These are phyloP conservation scores for Coelopa pilipes DNA, from an alignment of 2,888 invertebrate species.

Conservation along the genomic window DNA sequence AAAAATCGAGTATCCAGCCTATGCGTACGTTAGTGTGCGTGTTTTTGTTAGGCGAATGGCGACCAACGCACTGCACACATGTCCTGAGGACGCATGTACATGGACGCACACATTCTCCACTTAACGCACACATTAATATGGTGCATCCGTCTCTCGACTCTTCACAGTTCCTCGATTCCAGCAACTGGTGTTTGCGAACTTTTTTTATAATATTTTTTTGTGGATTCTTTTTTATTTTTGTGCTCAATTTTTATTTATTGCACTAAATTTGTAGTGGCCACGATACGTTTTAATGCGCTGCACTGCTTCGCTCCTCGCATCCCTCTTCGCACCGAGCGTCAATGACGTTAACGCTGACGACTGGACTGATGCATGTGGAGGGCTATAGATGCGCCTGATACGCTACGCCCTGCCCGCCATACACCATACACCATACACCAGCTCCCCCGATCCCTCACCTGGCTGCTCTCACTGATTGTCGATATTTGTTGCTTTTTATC, in stretches of 20 bases:
- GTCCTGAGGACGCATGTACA: constrained; percentile 27
- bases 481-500: constrained; percentile 30
- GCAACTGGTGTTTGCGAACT: constrained; percentile 60
- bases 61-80: constrained; percentile 38
- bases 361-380: constrained; percentile 26
- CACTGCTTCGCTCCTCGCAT: constrained; percentile 33
- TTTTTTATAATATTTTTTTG: constrained; percentile 49
- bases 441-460: neutral
- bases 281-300: constrained; percentile 31
- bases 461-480: constrained; percentile 2
- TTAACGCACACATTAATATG: constrained; percentile 41
- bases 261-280: constrained; percentile 45
- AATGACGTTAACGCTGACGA: constrained; percentile 32
- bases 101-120: constrained; percentile 33
- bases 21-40: constrained; percentile 40
- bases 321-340: constrained; percentile 36
- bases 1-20: constrained; percentile 36
- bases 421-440: neutral
- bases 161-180: constrained; percentile 33
- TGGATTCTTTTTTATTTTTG: constrained; percentile 47
- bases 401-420: constrained; percentile 1
- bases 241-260: constrained; percentile 44
- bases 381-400: neutral
- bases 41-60: constrained; percentile 45
- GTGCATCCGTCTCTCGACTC: constrained; percentile 31